phyloP scores from a whole-genome alignment of 2,113 vertebrate genomes.

The Suricata suricatta region DNA sequence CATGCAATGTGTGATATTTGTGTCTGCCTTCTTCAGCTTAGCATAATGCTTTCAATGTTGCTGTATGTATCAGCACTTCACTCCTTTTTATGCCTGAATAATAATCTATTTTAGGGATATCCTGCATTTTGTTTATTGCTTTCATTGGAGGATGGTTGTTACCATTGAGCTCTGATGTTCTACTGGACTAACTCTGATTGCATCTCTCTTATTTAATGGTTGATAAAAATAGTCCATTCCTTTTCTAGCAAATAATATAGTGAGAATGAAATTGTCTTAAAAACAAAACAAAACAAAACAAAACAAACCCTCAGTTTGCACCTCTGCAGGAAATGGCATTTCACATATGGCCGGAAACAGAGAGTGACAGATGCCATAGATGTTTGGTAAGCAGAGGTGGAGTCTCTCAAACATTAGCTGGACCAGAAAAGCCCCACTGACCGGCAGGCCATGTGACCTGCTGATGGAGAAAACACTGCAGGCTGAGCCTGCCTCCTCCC shows the following conservation, averaged over 20 bases:
- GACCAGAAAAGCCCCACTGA: neutral
- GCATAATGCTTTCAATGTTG: too few relatives aligned
- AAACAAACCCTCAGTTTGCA: neutral
- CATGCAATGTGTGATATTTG: neutral
- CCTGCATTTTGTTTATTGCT: neutral
- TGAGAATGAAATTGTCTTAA: neutral
- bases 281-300: neutral
- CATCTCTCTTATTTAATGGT: neutral
- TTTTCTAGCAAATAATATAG: neutral
- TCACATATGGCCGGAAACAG: neutral
- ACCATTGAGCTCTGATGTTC: neutral
- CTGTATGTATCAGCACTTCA: neutral
- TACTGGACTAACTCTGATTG: neutral
- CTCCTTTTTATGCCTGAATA: neutral
- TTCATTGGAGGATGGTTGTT: neutral
- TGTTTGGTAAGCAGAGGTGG: neutral
- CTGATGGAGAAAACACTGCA: rapidly evolving
- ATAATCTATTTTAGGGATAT: neutral
- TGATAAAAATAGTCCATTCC: neutral
- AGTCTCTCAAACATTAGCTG: neutral
- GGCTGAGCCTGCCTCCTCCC: neutral
- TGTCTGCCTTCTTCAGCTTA: neutral
- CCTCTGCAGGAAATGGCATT: neutral
- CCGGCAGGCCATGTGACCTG: neutral
- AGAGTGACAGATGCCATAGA: neutral